Evolutionary conservation across 2,888 invertebrate genomes (phyloP).

Genomic region (Molorchus minor): DNA sequence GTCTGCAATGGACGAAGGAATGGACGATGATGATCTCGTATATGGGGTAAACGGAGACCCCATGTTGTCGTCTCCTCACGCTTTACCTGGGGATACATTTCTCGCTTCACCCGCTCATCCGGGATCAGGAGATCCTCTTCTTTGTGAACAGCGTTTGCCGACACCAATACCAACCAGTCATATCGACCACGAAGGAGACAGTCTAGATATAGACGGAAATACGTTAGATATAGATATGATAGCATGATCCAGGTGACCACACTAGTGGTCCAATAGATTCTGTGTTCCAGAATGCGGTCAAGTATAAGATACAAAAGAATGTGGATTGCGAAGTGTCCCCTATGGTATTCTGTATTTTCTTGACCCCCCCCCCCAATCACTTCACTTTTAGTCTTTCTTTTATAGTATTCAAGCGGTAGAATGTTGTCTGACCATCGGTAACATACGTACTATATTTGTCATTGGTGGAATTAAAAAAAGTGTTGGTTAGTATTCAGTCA

Average conservation of each 20-base stretch:
- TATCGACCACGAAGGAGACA: slow-evolving; percentile 65
- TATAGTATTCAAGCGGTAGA: slow-evolving; percentile 22
- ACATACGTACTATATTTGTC: too few species aligned
- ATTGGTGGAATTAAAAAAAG: too few species aligned
- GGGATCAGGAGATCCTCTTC: slow-evolving; percentile 71
- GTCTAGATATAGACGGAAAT: slow-evolving; percentile 62
- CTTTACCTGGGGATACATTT: slow-evolving; percentile 70
- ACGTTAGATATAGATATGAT: slow-evolving; percentile 66
- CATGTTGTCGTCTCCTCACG: slow-evolving; percentile 64
- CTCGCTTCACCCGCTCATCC: slow-evolving; percentile 68
- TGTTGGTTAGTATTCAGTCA: background rate
- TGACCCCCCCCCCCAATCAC: slow-evolving; percentile 25
- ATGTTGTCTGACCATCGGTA: too few species aligned
- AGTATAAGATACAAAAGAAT: slow-evolving; percentile 29
- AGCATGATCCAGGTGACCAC: slow-evolving; percentile 58
- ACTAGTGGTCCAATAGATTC: slow-evolving; percentile 22
- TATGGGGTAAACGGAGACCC: slow-evolving; percentile 62
- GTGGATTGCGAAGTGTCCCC: slow-evolving; percentile 33
- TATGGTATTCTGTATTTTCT: slow-evolving; percentile 36
- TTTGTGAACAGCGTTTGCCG: slow-evolving; percentile 63
- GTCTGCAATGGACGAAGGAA: slow-evolving; percentile 72
- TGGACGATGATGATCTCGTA: slow-evolving; percentile 62
- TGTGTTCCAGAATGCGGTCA: slow-evolving; percentile 21
- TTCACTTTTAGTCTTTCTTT: slow-evolving; percentile 31
- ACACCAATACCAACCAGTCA: slow-evolving; percentile 63